A percentile compares a stretch with the other conserved stretches of the same genome.
Conservation (phyloP, 2,113 vertebrate species). For the Coptodon bakossiorum region DNA sequence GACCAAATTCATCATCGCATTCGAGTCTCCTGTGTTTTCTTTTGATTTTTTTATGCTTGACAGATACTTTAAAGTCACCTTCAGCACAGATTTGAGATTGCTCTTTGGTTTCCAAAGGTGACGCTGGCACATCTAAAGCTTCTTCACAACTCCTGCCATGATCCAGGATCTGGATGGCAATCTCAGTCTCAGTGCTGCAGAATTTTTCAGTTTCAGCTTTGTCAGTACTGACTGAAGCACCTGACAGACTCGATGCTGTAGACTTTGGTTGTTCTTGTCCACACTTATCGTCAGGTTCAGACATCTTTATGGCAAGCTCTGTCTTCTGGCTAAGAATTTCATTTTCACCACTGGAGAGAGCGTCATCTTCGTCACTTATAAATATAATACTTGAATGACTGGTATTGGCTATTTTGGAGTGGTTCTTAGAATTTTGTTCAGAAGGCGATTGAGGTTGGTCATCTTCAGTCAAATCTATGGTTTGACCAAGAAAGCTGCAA, state of each 20-base stretch:
- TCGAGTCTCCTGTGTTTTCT: neutral
- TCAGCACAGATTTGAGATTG: neutral
- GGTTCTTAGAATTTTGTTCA: neutral
- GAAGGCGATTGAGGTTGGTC: neutral
- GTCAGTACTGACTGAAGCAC: neutral
- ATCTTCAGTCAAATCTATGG: neutral
- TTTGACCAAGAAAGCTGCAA: neutral
- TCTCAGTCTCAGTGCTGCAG: neutral
- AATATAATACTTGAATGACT: neutral
- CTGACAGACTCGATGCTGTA: neutral
- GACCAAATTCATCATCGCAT: neutral
- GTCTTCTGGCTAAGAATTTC: neutral
- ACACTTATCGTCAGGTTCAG: neutral
- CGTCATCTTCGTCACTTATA: neutral
- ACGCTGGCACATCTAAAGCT: neutral
- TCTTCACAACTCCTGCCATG: neutral
- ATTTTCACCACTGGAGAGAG: neutral
- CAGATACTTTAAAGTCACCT: neutral
- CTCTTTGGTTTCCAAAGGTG: neutral
- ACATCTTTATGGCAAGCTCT: neutral
- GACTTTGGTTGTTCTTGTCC: neutral
- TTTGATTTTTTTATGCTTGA: neutral
- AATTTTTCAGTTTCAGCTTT: neutral
- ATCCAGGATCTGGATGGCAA: neutral
- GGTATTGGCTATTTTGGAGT: neutral